phyloP scores from a whole-genome alignment of 1,140 invertebrate genomes.

The Atta cephalotes region DNA sequence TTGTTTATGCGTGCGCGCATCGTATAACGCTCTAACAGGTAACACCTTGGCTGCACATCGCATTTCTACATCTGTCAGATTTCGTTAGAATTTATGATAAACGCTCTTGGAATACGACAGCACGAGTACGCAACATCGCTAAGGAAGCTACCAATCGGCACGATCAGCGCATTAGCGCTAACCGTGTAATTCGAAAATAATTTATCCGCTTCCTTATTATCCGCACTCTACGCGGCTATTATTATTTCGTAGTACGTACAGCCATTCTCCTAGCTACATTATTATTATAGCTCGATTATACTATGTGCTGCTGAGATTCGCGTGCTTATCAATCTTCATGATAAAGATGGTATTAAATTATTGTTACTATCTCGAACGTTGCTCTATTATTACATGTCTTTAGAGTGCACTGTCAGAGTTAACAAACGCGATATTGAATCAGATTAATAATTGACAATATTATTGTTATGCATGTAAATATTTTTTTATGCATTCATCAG shows the following conservation, averaged over 20 bases:
- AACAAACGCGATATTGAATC: conserved; percentile 20
- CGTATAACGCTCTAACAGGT: conserved; percentile 13
- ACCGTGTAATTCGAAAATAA: conserved; percentile 64
- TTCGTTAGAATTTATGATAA: conserved; percentile 40
- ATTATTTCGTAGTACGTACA: conserved; percentile 54
- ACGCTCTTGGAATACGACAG: conserved; percentile 2
- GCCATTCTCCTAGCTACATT: conserved; percentile 42
- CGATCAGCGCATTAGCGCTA: conserved; percentile 59
- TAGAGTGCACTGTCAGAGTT: conserved; percentile 15
- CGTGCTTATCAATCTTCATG: conserved; percentile 59
- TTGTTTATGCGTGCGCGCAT: conserved; percentile 70
- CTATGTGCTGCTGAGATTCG: conserved; percentile 30
- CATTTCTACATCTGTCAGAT: conserved; percentile 53
- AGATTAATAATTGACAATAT: conserved; percentile 42
- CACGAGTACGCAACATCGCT: not conserved
- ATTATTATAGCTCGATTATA: conserved; percentile 53
- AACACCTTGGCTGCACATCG: conserved; percentile 51
- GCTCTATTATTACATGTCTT: conserved; percentile 37
- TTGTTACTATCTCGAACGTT: conserved; percentile 24
- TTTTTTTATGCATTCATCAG: not conserved
- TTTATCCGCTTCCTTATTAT: conserved; percentile 64
- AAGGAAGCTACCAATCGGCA: conserved; percentile 44
- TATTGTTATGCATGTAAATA: conserved; percentile 28
- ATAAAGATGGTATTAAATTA: conserved; percentile 58
- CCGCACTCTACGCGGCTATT: conserved; percentile 44